These are phyloP conservation scores for Telmatherina bonti DNA, from an alignment of 2,797 vertebrate species.

Conservation along the genomic window DNA sequence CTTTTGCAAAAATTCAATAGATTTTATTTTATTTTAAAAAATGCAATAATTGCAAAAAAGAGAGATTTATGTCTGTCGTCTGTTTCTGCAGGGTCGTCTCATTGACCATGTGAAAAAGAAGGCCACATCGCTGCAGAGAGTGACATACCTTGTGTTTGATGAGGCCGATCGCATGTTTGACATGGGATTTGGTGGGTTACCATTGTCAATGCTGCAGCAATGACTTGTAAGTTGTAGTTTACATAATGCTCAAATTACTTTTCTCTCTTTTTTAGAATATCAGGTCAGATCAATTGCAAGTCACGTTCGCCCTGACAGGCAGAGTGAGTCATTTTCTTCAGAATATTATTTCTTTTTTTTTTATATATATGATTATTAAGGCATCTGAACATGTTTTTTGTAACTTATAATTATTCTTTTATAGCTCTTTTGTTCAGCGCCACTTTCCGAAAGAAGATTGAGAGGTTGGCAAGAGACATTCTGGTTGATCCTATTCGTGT, in stretches of 20 bases:
- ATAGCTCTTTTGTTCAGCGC: conserved; percentile 98
- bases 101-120: conserved; percentile 99
- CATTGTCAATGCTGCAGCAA: neutral
- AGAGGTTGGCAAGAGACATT: conserved; percentile 96
- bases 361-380: neutral
- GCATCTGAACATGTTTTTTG: neutral
- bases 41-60: neutral
- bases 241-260: neutral
- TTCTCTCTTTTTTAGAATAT: conserved; percentile 86
- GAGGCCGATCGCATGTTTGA: conserved; percentile 99
- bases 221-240: neutral
- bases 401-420: conserved; percentile 8
- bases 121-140: conserved; percentile 96
- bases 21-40: no score
- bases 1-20: neutral
- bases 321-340: conserved; percentile 87
- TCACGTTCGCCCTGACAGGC: conserved; percentile 96
- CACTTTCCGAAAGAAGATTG: conserved; percentile 98
- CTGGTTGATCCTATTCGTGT: conserved; percentile 96
- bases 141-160: conserved; percentile 98
- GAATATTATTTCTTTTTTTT: neutral
- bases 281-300: conserved; percentile 97
- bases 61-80: neutral
- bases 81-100: conserved; percentile 89
- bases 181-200: conserved; percentile 95